Base-by-base conservation (phyloP, 2,113 vertebrate genomes). In the Hypocryptadius cinnamomeus region DNA sequence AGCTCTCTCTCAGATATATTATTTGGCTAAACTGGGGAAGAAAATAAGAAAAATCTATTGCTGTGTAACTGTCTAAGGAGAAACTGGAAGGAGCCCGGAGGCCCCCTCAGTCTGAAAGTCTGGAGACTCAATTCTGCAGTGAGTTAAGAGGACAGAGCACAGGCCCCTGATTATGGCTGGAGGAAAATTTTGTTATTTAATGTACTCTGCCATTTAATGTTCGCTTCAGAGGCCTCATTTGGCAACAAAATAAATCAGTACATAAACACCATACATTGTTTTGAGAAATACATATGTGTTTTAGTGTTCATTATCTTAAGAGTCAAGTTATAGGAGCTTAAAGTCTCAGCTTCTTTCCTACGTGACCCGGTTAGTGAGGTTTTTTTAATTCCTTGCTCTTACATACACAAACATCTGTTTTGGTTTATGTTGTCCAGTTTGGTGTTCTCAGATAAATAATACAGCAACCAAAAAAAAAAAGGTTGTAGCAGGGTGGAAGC, bases 291-390 rank as follows among this genome's bases (percentile, higher is more conserved):
- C 1, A 0, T 35, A 13, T 2, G 2, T 63, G 22, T 11, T 77
- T 44, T 15, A 57, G 19, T 4, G 15, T 11, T 44, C 6, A 4
- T 40, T 63, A 57, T 33, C 56, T 93, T 60, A 71, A 47, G 18
- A 87, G 25, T 27, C 50, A 72, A 57, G 50, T 28, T 76, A 12
- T 1, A 79, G 37, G 15, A 90, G 59, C 37, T 72, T 33, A 50
- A 14, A 42, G 33, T 59, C 50, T 51, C 63, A 77, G 64, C 33
- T 54, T 56, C 71, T 85, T 30, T 63, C 54, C 44, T 48, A 21
- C 18, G 24, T 23, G 35, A 85, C 30, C 27, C 0, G 0, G 24
- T 68, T 23, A 68, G 39, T 15, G 31, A 6, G 13, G 3, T 0
- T 24, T 64, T 66, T 87, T 65, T 4, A 83, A 90, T 83, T 83